Conservation (phyloP, 2,797 vertebrate genomes). For the Rhinophrynus dorsalis region DNA sequence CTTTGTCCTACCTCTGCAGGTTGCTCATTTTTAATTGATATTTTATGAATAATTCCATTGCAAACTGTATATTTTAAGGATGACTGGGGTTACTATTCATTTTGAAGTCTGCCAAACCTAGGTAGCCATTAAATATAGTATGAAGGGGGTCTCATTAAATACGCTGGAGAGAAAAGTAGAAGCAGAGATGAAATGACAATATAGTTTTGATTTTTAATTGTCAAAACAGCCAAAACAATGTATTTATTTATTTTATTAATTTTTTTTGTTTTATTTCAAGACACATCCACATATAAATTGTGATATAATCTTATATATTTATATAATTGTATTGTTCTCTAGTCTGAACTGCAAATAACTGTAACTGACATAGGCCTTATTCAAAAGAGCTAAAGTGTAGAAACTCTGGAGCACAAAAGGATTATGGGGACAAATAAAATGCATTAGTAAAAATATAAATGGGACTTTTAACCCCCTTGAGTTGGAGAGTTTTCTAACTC, state of each 20-base stretch:
- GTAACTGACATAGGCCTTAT: too few species aligned
- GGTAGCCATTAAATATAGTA: conserved; percentile 42
- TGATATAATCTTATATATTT: too few species aligned
- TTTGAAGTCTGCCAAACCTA: conserved; percentile 46
- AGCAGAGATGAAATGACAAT: conserved; percentile 37
- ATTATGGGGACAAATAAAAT: too few species aligned
- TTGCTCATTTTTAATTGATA: conserved; percentile 54
- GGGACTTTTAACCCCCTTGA: too few species aligned
- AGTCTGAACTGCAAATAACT: too few species aligned
- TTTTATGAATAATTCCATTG: conserved; percentile 54
- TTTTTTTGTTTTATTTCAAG: too few species aligned
- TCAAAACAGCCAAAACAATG: not conserved
- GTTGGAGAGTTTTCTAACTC: too few species aligned
- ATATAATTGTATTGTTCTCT: too few species aligned
- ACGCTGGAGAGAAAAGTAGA: conserved; percentile 34
- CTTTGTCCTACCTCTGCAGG: not conserved
- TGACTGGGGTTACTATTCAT: conserved; percentile 44
- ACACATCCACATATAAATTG: too few species aligned
- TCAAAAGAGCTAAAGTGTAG: too few species aligned
- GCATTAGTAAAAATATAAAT: too few species aligned
- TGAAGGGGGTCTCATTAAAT: conserved; percentile 49
- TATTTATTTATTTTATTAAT: not conserved
- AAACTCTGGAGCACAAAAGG: too few species aligned
- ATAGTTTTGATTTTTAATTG: conserved; percentile 5
- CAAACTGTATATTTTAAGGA: conserved; percentile 46